Base-by-base conservation (phyloP, 2,113 vertebrate species). In the Pseudorasbora parva region DNA sequence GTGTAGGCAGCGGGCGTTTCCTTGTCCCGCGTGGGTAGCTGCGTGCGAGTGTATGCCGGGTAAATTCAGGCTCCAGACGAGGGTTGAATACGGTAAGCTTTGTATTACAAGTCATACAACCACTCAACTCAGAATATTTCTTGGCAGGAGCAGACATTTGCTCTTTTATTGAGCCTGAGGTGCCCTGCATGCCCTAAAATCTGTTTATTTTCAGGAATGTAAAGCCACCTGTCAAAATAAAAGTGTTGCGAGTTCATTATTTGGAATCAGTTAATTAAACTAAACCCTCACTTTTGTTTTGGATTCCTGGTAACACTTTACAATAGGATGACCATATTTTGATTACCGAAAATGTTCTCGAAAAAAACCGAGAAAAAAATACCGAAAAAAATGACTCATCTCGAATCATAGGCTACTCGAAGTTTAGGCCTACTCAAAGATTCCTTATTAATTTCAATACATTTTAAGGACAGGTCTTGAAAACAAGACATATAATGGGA, bases 81-180 rank as follows among this genome's bases (percentile, higher is more conserved):
- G 81, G 75, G 78, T 56, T 56, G 41, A 83, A 76, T 86, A 84
- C 68, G 59, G 75, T 81, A 78, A 21, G 73, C 85, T 86, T 85
- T 85, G 78, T 82, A 82, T 49, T 56, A 75, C 19, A 33, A 72
- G 49, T 45, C 59, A 83, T 85, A 69, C 71, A 59, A 78, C 84
- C 81, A 73, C 84, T 87, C 78, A 88, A 66, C 82, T 64, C 54
- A 41, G 72, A 84, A 82, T 79, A 60, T 74, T 64, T 84, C 73
- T 88, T 86, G 86, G 85, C 85, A 85, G 54, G 25, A 79, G 64
- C 23, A 43, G 51, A 81, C 79, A 86, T 60, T 47, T 43, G 41
- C 68, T 73, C 41, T 59, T 72, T 27, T 74, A 68, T n/a, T 23
- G 19, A 75, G 56, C 23, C 27, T 56, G 17, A 43, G 25, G n/a